Evolutionary conservation across 2,888 invertebrate species (phyloP).

Genomic region (Nomada flava): DNA sequence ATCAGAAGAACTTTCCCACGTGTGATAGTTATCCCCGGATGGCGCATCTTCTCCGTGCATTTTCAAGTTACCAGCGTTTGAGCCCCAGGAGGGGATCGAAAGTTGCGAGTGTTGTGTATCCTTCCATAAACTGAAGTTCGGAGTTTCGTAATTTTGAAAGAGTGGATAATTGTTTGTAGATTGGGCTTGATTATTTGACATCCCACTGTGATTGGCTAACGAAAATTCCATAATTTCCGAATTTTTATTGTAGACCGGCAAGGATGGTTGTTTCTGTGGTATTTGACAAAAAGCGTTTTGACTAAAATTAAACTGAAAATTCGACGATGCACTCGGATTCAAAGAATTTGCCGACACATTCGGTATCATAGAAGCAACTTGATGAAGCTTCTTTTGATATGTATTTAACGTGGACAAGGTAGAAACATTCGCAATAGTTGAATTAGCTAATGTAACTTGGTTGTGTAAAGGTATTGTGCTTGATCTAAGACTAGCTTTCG

Average conservation of each 20-base stretch:
- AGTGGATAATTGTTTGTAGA: constrained; percentile 72
- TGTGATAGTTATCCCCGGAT: constrained; percentile 73
- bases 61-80: constrained; percentile 57
- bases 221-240: constrained; percentile 70
- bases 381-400: constrained; percentile 75
- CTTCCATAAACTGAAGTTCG: constrained; percentile 80
- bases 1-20: constrained; percentile 75
- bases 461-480: constrained; percentile 68
- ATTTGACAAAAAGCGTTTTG: constrained; percentile 69
- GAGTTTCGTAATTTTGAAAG: constrained; percentile 75
- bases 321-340: constrained; percentile 56
- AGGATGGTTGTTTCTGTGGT: constrained; percentile 74
- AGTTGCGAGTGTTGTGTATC: constrained; percentile 77
- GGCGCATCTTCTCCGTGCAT: constrained; percentile 71
- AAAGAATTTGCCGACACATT: constrained; percentile 50
- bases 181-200: constrained; percentile 62
- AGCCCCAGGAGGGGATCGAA: constrained; percentile 79
- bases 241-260: constrained; percentile 71
- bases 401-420: constrained; percentile 66
- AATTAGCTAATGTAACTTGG: constrained; percentile 66
- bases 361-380: constrained; percentile 37
- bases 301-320: constrained; percentile 69
- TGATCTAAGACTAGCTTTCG: constrained; percentile 49
- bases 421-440: constrained; percentile 64
- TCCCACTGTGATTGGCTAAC: constrained; percentile 68